These are phyloP conservation scores for Argentina silus DNA, from an alignment of 2,797 vertebrate species.

Conservation along the genomic window DNA sequence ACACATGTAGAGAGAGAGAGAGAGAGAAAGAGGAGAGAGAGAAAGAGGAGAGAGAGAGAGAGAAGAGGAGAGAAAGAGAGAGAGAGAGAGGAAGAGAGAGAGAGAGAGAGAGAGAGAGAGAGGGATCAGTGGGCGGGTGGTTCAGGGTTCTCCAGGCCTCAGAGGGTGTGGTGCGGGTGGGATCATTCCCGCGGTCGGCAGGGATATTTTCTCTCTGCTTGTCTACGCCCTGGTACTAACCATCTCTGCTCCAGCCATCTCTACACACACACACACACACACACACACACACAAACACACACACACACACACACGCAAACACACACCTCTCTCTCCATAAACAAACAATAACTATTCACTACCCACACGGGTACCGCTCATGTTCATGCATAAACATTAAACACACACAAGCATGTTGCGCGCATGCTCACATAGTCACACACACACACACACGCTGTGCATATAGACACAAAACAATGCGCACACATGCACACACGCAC, in stretches of 20 bases:
- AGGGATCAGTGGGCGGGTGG: slow-evolving; percentile 10
- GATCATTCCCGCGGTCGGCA: slow-evolving; percentile 68
- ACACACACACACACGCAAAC: slow-evolving; percentile 36
- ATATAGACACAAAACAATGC: slow-evolving; percentile 12
- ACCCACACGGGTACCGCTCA: slow-evolving; percentile 5
- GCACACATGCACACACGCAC: slow-evolving; percentile 5
- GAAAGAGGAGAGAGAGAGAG: no score
- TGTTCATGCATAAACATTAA: slow-evolving; percentile 2
- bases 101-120: slow-evolving; percentile 7
- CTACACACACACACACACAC: slow-evolving; percentile 39
- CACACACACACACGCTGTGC: slow-evolving; percentile 5
- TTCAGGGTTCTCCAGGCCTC: slow-evolving; percentile 13
- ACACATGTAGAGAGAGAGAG: neutral
- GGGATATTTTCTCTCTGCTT: slow-evolving; percentile 78
- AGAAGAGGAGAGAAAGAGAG: neutral
- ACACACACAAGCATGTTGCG: slow-evolving; percentile 33
- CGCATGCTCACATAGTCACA: slow-evolving; percentile 24
- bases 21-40: neutral
- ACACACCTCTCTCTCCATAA: slow-evolving; percentile 1
- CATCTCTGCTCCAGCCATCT: slow-evolving; percentile 34
- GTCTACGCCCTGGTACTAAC: slow-evolving; percentile 71
- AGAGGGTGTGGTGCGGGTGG: slow-evolving; percentile 73
- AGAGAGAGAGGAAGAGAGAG: slow-evolving; percentile 1
- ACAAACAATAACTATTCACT: neutral
- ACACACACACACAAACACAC: slow-evolving; percentile 38